A percentile compares a stretch with the other conserved stretches of the same genome.
Conservation (phyloP, 2,113 vertebrate genomes). For the Apistogramma diplotaenia region DNA sequence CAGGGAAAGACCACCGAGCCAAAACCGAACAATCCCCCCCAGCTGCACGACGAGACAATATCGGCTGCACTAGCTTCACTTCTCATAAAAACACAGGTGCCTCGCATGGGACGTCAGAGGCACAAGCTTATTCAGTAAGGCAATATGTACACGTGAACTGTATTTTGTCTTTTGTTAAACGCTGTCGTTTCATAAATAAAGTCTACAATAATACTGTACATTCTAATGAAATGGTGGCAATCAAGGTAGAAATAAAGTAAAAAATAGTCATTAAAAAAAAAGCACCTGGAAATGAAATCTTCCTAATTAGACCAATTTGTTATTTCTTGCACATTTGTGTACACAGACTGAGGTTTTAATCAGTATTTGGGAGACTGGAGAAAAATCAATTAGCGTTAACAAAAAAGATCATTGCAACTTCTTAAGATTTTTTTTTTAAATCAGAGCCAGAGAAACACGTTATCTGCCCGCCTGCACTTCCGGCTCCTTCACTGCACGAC, state of each 20-base stretch:
- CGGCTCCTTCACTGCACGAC: not conserved
- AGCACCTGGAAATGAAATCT: constrained; percentile 19
- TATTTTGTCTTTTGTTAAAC: constrained; percentile 16
- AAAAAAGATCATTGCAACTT: not conserved
- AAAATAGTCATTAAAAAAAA: not conserved
- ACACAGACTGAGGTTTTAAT: not conserved
- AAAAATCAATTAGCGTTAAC: not conserved
- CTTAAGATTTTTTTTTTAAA: not conserved
- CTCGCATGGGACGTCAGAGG: constrained; percentile 49
- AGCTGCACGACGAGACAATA: constrained; percentile 22
- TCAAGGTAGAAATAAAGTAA: not conserved
- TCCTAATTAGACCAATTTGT: constrained; percentile 9
- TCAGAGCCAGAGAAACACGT: not conserved
- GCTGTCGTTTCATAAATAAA: constrained; percentile 47
- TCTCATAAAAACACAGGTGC: constrained; percentile 35
- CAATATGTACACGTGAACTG: constrained; percentile 76
- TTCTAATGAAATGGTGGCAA: constrained; percentile 51
- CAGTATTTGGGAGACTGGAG: not conserved
- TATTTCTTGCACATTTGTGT: not conserved
- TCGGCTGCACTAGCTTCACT: constrained; percentile 21
- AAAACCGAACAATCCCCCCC: constrained; percentile 12
- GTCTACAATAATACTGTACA: constrained; percentile 60
- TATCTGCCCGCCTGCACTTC: not conserved
- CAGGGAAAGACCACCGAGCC: not conserved
- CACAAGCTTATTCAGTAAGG: constrained; percentile 80